Evolutionary conservation across 35 echinoderm and acorn worm genomes (phyloP).

Genomic region (Heliocidaris tuberculata): DNA sequence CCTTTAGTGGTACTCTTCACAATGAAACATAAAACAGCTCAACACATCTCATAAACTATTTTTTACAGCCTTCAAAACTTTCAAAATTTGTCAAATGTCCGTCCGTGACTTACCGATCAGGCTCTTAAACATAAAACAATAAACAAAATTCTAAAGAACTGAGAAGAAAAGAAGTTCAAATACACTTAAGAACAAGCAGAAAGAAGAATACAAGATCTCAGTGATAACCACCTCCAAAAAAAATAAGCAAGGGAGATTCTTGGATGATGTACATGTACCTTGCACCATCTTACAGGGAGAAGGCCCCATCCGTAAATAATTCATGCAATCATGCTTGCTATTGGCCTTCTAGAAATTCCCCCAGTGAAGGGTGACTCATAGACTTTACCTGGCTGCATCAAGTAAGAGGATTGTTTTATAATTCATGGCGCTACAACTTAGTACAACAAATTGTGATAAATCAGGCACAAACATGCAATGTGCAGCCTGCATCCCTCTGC

Average conservation of each 20-base stretch:
- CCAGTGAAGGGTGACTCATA: neutral
- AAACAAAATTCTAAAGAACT: no score
- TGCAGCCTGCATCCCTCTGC: neutral
- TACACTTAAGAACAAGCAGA: no score
- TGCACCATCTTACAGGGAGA: neutral
- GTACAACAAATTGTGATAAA: neutral
- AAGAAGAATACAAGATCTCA: neutral
- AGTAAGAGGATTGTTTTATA: slow-evolving; percentile 11
- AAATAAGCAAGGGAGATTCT: neutral
- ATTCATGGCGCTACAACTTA: neutral
- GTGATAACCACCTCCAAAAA: neutral
- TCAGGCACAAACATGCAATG: neutral
- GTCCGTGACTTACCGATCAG: no score
- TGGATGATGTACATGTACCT: neutral
- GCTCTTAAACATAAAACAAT: no score
- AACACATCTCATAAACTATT: no score
- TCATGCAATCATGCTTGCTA: slow-evolving; percentile 2
- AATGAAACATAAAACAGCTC: no score
- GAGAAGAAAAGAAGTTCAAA: no score
- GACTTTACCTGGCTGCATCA: neutral
- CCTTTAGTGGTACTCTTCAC: no score
- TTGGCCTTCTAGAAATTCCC: neutral
- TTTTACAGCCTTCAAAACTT: neutral
- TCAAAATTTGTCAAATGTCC: no score
- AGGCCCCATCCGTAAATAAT: neutral